Conservation (phyloP, 2,113 vertebrate genomes). For the Sebastes schlegelii region DNA sequence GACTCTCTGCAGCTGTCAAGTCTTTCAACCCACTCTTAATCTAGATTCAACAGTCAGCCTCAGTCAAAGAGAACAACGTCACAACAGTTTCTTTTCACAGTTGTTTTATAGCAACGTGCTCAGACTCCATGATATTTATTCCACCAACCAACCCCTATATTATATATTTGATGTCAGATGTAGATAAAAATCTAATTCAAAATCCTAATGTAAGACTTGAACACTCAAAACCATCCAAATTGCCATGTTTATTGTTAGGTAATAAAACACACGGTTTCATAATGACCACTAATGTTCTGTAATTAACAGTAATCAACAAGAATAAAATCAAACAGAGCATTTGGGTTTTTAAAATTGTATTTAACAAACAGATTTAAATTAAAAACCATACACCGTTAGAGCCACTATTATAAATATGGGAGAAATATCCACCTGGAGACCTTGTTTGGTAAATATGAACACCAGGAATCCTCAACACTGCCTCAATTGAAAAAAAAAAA, state of each 20-base stretch:
- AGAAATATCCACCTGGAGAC: not conserved
- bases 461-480: not conserved
- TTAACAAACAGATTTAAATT: not conserved
- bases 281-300: not conserved
- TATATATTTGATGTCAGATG: not conserved
- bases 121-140: not conserved
- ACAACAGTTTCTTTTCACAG: no score
- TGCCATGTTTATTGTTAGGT: not conserved
- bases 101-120: not conserved
- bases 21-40: not conserved
- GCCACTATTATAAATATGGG: not conserved
- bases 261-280: not conserved
- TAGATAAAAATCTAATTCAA: not conserved
- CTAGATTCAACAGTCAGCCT: not conserved
- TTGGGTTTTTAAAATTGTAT: not conserved
- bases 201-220: not conserved
- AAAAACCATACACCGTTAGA: not conserved
- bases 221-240: not conserved
- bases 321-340: not conserved
- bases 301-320: not conserved
- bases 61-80: no score
- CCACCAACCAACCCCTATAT: not conserved
- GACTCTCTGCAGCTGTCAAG: no score
- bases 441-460: no score
- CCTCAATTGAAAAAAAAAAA: not conserved